phyloP scores from a whole-genome alignment of 2,797 vertebrate genomes.

The Ptychadena robeensis region DNA sequence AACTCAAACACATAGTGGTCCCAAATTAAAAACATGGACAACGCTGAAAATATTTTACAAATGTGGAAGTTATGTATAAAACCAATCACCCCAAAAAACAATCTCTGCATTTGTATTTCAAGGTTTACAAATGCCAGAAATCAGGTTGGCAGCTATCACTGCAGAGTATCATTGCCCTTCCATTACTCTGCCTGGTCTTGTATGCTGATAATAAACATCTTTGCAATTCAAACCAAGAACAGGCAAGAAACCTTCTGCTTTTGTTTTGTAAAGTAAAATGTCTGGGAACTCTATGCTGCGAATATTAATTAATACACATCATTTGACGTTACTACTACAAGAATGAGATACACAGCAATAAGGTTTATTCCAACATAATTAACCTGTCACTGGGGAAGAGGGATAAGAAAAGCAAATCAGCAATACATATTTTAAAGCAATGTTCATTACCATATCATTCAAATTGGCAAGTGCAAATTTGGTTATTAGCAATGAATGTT shows the following conservation, averaged over 20 bases:
- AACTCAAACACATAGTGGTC: too few species aligned
- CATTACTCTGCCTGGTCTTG: background rate
- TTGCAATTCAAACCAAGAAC: background rate
- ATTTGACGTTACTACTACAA: background rate
- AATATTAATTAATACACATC: slow-evolving; percentile 21
- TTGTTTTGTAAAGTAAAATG: slow-evolving; percentile 21
- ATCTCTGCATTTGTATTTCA: too few species aligned
- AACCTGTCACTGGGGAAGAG: slow-evolving; percentile 28
- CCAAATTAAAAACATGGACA: too few species aligned
- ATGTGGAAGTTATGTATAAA: too few species aligned
- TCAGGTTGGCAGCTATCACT: too few species aligned
- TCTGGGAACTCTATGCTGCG: background rate
- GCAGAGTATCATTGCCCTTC: background rate
- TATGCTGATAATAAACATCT: background rate
- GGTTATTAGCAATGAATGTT: slow-evolving; percentile 47
- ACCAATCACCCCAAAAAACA: too few species aligned
- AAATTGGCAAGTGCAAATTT: slow-evolving; percentile 41
- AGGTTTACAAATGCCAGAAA: too few species aligned
- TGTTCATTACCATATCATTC: slow-evolving; percentile 34
- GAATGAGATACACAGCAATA: slow-evolving; percentile 7
- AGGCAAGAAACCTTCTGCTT: background rate
- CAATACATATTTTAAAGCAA: slow-evolving; percentile 39
- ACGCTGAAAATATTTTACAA: too few species aligned
- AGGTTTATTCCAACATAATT: slow-evolving; percentile 46
- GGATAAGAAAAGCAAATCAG: slow-evolving; percentile 20